These are phyloP conservation scores for Coracopsis vasa DNA, from an alignment of 2,113 vertebrate genomes.

Conservation along the genomic window DNA sequence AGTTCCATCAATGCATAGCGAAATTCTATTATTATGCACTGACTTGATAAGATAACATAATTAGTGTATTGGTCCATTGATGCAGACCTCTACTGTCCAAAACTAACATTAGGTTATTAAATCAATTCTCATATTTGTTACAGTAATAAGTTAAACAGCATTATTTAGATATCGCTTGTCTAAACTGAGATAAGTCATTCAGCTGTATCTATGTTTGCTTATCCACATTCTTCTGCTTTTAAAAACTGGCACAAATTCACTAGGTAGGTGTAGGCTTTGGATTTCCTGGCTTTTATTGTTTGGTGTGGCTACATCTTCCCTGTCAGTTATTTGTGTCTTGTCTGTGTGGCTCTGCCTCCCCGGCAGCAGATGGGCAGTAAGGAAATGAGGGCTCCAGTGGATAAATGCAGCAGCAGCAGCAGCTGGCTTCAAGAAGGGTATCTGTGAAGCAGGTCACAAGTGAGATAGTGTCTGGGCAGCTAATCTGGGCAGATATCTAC, in stretches of 20 bases:
- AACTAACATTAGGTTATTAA: slow-evolving; percentile 54
- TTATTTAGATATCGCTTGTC: slow-evolving; percentile 39
- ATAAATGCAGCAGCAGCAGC: slow-evolving; percentile 25
- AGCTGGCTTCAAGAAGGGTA: slow-evolving; percentile 27
- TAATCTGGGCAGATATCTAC: background rate
- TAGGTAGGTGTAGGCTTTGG: background rate
- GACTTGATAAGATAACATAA: slow-evolving; percentile 54
- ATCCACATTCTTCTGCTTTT: slow-evolving; percentile 20
- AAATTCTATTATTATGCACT: slow-evolving; percentile 30
- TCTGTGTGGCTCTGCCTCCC: background rate
- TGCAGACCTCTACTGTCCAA: slow-evolving; percentile 34
- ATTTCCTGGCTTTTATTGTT: slow-evolving; percentile 1
- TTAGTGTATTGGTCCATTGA: slow-evolving; percentile 23
- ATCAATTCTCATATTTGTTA: slow-evolving; percentile 16
- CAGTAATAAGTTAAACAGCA: slow-evolving; percentile 17
- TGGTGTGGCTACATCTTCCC: background rate
- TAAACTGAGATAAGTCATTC: slow-evolving; percentile 43
- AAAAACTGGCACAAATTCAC: slow-evolving; percentile 1
- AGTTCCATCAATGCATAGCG: background rate
- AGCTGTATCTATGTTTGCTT: slow-evolving; percentile 9
- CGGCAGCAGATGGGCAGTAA: slow-evolving; percentile 18
- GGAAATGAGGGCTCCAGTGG: slow-evolving; percentile 23
- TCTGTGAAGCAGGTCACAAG: slow-evolving; percentile 10
- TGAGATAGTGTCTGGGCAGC: background rate
- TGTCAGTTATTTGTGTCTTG: background rate